A percentile compares a stretch with the other conserved stretches of the same genome.
Evolutionary conservation across 1,140 invertebrate genomes (phyloP).

Genomic region (Brevipalpus yothersi): DNA sequence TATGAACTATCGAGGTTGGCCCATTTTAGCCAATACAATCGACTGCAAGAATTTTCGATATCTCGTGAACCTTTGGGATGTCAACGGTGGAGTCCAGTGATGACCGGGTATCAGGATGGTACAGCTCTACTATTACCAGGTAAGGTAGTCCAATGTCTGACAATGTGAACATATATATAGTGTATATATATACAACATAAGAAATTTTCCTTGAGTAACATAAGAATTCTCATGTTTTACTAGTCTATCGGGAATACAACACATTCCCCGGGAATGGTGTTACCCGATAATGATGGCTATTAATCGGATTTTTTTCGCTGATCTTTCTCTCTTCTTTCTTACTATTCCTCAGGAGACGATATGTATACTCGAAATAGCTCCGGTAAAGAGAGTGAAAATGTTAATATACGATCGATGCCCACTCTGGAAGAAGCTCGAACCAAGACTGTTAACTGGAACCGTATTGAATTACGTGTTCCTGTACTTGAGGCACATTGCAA

Average conservation of each 20-base stretch:
- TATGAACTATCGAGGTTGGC: slow-evolving; percentile 20
- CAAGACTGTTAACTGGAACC: slow-evolving; percentile 10
- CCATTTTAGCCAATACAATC: slow-evolving; percentile 16
- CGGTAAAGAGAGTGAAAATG: not conserved
- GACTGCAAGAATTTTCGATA: slow-evolving; percentile 18
- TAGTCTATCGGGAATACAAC: too few relatives aligned
- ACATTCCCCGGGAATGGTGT: too few relatives aligned
- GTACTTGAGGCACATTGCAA: slow-evolving; percentile 11
- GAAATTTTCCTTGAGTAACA: not conserved
- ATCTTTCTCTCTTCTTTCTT: not conserved
- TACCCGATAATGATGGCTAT: too few relatives aligned
- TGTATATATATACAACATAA: not conserved
- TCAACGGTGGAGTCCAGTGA: slow-evolving; percentile 21
- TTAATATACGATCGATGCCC: not conserved
- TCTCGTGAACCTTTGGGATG: slow-evolving; percentile 16
- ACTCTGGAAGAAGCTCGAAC: slow-evolving; percentile 12
- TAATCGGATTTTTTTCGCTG: too few relatives aligned
- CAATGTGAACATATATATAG: not conserved
- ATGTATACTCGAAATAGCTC: not conserved
- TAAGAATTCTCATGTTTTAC: not conserved
- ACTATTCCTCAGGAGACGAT: not conserved
- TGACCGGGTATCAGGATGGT: slow-evolving; percentile 18
- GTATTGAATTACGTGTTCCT: slow-evolving; percentile 13
- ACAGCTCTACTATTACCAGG: slow-evolving; percentile 20
- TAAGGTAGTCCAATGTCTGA: not conserved